phyloP scores from a whole-genome alignment of 23 tunicate species.

The Phallusia fumigata region DNA sequence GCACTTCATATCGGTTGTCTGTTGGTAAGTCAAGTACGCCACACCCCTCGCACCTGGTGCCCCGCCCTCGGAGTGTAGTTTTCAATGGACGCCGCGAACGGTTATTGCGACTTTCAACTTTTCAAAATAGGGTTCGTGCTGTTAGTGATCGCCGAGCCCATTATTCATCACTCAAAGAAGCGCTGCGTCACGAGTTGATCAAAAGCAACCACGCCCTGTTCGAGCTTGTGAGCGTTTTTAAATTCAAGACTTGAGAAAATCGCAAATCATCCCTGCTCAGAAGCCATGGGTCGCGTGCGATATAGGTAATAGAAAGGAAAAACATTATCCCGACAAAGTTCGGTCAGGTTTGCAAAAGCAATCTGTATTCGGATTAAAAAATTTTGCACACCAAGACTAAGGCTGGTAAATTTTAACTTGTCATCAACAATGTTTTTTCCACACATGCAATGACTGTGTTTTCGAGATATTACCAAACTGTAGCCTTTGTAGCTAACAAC shows the following conservation, averaged over 20 bases:
- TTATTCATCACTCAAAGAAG: background rate
- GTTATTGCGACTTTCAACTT: conserved; percentile 2
- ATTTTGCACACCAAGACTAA: no score
- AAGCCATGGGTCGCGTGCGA: no score
- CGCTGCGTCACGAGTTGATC: background rate
- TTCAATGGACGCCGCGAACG: background rate
- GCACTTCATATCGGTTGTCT: no score
- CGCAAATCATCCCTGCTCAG: background rate
- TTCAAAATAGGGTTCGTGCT: background rate
- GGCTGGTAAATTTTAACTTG: no score
- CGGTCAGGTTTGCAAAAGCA: no score
- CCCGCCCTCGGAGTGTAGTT: background rate
- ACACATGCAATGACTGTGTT: no score
- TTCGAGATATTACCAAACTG: no score
- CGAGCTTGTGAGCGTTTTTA: background rate
- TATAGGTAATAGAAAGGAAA: no score
- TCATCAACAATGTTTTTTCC: no score
- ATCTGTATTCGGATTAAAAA: no score
- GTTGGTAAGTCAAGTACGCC: background rate
- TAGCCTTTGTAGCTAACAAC: no score
- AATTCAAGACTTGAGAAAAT: background rate
- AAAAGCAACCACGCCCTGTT: background rate
- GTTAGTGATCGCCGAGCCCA: background rate
- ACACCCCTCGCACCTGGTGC: background rate
- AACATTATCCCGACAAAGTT: no score